These are phyloP conservation scores for Amblyopsis hoosieri DNA, from an alignment of 2,797 vertebrate genomes.

Conservation along the genomic window DNA sequence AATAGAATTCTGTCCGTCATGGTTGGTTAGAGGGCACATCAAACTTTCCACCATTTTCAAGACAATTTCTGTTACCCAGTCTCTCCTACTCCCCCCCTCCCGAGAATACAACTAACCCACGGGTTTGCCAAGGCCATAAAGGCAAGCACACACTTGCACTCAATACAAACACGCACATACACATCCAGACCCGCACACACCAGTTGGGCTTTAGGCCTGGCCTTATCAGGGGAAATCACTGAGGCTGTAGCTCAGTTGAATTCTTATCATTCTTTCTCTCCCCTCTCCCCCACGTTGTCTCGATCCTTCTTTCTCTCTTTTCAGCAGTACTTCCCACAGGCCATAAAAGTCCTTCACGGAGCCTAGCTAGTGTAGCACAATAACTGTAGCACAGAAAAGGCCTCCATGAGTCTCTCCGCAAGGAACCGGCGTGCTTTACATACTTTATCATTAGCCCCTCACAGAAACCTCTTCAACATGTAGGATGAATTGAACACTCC, in stretches of 20 bases:
- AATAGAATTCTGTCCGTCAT: constrained; percentile 51
- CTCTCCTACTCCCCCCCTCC: neutral
- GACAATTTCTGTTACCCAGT: constrained; percentile 14
- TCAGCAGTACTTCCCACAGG: constrained; percentile 9
- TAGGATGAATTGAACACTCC: neutral
- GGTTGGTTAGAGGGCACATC: constrained; percentile 60
- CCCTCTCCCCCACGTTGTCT: constrained; percentile 14
- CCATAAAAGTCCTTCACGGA: constrained; percentile 27
- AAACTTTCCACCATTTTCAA: constrained; percentile 39
- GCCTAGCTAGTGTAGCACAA: constrained; percentile 21
- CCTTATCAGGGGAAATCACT: constrained; percentile 64
- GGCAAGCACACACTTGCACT: neutral
- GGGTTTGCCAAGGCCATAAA: constrained; percentile 27
- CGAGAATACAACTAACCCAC: constrained; percentile 33
- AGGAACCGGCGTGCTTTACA: too few relatives aligned
- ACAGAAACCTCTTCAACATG: constrained; percentile 1
- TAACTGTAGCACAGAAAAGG: too few relatives aligned
- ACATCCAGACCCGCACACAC: neutral
- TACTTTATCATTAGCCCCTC: neutral
- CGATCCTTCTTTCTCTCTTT: constrained; percentile 11
- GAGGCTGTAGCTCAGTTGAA: constrained; percentile 41
- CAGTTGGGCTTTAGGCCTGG: constrained; percentile 42
- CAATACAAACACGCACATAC: neutral
- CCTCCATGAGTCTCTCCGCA: too few relatives aligned
- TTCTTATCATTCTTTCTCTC: constrained; percentile 29